phyloP scores from a whole-genome alignment of 2,888 invertebrate species.

The Apamea anceps region DNA sequence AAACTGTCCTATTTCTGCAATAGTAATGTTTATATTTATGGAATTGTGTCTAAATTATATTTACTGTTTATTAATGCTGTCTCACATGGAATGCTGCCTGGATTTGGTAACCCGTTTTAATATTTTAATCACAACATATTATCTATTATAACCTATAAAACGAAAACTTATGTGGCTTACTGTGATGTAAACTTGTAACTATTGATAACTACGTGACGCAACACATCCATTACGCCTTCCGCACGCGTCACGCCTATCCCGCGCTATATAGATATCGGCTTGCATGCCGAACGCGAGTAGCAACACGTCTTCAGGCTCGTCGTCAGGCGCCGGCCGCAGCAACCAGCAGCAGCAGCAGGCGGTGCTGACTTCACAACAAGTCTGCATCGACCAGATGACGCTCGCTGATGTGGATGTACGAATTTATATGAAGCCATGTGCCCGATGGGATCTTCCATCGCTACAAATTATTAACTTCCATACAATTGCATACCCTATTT shows the following conservation, averaged over 20 bases:
- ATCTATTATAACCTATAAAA: neutral
- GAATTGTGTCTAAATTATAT: constrained; percentile 70
- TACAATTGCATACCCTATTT: neutral
- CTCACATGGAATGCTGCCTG: constrained; percentile 80
- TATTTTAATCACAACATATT: constrained; percentile 3
- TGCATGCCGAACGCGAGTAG: constrained; percentile 81
- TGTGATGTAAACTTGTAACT: neutral
- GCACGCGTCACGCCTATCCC: neutral
- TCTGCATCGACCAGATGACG: constrained; percentile 95
- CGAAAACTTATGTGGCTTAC: neutral
- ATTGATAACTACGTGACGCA: neutral
- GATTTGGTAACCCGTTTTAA: constrained; percentile 77
- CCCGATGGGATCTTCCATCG: neutral
- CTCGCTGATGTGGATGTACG: constrained; percentile 94
- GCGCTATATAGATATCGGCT: constrained; percentile 72
- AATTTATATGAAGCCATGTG: constrained; percentile 52
- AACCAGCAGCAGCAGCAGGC: constrained; percentile 79
- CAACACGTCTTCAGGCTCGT: constrained; percentile 16
- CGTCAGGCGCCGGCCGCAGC: constrained; percentile 22
- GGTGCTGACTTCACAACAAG: constrained; percentile 92
- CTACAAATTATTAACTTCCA: neutral
- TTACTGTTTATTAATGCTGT: constrained; percentile 69
- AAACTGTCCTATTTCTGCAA: neutral
- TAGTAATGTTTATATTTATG: neutral
- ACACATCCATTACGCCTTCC: neutral